Conservation (phyloP, 2,888 invertebrate species). For the Pherbina coryleti region DNA sequence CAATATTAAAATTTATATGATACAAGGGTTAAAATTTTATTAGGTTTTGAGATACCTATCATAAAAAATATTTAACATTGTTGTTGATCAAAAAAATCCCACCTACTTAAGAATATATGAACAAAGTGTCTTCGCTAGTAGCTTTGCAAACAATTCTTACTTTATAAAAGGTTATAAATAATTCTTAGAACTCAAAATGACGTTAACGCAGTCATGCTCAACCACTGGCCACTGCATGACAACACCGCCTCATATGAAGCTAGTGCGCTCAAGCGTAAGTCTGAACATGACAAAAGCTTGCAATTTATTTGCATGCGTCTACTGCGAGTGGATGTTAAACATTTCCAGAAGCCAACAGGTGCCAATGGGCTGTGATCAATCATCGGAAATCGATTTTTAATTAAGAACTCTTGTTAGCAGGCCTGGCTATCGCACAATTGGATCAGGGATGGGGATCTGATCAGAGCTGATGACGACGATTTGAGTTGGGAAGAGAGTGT, state of each 20-base stretch:
- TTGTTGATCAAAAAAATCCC: too few relatives aligned
- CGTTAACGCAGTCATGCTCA: constrained; percentile 52
- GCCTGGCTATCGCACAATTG: constrained; percentile 57
- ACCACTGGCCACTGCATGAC: constrained; percentile 28
- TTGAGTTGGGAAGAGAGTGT: constrained; percentile 21
- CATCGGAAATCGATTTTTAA: constrained; percentile 69
- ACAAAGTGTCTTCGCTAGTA: too few relatives aligned
- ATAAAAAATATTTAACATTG: too few relatives aligned
- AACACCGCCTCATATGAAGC: constrained; percentile 47
- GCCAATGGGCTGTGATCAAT: constrained; percentile 68
- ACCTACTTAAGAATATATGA: too few relatives aligned
- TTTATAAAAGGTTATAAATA: constrained; percentile 41
- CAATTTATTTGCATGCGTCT: constrained; percentile 37
- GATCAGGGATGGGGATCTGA: constrained; percentile 46
- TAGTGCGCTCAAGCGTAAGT: constrained; percentile 47
- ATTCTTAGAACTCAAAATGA: constrained; percentile 54
- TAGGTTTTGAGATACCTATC: too few relatives aligned
- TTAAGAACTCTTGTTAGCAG: constrained; percentile 69
- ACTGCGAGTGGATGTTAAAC: constrained; percentile 59
- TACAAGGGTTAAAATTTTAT: too few relatives aligned
- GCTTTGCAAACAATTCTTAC: background rate
- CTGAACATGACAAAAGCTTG: constrained; percentile 49
- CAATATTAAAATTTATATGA: too few relatives aligned
- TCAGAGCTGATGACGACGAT: constrained; percentile 48
- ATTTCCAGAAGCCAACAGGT: constrained; percentile 70